A percentile compares a stretch with the other conserved stretches of the same genome.
phyloP scores from a whole-genome alignment of 2,888 invertebrate genomes.

The Noctua comes region DNA sequence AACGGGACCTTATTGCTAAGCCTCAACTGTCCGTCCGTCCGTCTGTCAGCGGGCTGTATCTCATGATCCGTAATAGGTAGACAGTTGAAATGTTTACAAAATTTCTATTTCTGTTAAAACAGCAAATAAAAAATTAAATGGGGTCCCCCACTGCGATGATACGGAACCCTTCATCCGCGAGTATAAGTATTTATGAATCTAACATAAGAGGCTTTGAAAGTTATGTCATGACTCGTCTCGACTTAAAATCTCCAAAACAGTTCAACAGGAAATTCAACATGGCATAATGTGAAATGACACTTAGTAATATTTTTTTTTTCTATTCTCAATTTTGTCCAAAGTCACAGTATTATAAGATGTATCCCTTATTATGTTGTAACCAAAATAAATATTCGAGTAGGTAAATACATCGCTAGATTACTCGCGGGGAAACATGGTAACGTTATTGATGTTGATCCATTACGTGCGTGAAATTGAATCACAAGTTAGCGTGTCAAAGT shows the following conservation, averaged over 20 bases:
- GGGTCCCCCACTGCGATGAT: no score
- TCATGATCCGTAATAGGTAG: no score
- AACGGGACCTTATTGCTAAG: no score
- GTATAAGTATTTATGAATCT: neutral
- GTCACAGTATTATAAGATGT: neutral
- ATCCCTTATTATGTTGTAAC: neutral
- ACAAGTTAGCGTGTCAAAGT: slow-evolving; percentile 61
- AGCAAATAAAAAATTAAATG: no score
- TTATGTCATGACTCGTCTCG: neutral
- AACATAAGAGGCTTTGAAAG: neutral
- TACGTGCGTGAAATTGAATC: slow-evolving; percentile 73
- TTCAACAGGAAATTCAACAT: neutral
- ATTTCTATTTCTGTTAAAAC: no score
- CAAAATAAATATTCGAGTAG: slow-evolving; percentile 42
- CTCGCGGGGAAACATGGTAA: slow-evolving; percentile 63
- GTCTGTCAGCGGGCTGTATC: no score
- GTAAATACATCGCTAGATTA: slow-evolving; percentile 61
- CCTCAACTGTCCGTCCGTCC: no score
- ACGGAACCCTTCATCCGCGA: no score
- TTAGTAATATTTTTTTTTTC: neutral
- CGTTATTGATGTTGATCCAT: slow-evolving; percentile 72
- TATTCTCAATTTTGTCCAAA: neutral
- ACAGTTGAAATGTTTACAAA: no score
- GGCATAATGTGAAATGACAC: neutral
- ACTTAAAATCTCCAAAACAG: neutral